phyloP scores from a whole-genome alignment of 2,797 vertebrate species.

The Aplochiton taeniatus region DNA sequence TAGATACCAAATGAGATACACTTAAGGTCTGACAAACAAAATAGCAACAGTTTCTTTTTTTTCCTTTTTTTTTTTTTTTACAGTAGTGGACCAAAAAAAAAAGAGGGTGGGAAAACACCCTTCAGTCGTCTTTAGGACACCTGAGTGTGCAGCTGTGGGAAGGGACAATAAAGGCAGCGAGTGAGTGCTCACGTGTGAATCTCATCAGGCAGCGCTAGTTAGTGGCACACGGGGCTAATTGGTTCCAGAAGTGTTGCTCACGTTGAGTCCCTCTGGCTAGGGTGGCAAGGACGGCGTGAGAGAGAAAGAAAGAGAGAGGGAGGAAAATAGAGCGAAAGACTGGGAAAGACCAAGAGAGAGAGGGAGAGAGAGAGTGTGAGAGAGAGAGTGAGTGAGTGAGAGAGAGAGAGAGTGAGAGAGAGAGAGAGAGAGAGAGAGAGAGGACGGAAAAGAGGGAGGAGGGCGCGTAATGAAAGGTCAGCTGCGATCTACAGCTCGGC shows the following conservation, averaged over 20 bases:
- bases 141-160: constrained; percentile 90
- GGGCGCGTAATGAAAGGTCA: constrained; percentile 90
- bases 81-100: too few relatives aligned
- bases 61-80: too few relatives aligned
- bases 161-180: constrained; percentile 78
- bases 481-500: constrained; percentile 81
- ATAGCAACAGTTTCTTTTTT: too few relatives aligned
- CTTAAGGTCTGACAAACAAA: too few relatives aligned
- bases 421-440: constrained; percentile 45
- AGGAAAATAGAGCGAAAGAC: too few relatives aligned
- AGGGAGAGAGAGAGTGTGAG: constrained; percentile 73
- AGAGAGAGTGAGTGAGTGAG: constrained; percentile 70
- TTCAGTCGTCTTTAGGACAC: constrained; percentile 79
- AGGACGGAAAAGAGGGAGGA: constrained; percentile 75
- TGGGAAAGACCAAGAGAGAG: constrained; percentile 26
- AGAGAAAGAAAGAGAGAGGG: background rate
- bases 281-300: constrained; percentile 72
- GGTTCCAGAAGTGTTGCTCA: constrained; percentile 87
- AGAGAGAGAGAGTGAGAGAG: constrained; percentile 46
- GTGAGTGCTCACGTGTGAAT: constrained; percentile 89
- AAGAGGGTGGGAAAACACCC: constrained; percentile 16
- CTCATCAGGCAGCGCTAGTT: constrained; percentile 82
- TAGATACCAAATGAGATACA: background rate
- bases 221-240: constrained; percentile 92
- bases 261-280: constrained; percentile 73